Conservation (phyloP, 2,797 vertebrate species). For the Macropodus opercularis region DNA sequence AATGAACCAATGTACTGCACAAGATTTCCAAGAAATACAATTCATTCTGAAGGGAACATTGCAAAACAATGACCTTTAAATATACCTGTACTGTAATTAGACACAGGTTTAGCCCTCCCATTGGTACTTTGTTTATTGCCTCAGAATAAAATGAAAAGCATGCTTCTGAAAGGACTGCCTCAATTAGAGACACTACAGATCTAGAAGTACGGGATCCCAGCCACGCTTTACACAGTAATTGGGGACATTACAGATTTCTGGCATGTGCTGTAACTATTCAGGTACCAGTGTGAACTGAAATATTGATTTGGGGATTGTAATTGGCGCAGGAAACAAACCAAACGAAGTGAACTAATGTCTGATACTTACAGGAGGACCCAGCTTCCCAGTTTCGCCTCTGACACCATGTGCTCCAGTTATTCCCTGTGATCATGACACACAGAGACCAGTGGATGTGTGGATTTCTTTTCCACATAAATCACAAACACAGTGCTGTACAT, state of each 20-base stretch:
- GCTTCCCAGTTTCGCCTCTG: constrained; percentile 82
- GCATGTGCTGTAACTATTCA: no score
- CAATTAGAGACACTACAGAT: neutral
- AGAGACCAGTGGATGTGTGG: no score
- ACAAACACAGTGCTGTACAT: neutral
- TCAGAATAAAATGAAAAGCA: neutral
- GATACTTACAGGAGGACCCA: constrained; percentile 76
- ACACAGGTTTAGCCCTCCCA: neutral
- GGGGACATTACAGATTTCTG: no score
- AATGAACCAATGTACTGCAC: neutral
- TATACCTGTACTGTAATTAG: neutral
- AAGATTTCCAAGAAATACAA: neutral
- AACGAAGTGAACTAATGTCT: neutral
- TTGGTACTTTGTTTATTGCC: neutral
- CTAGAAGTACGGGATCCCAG: no score
- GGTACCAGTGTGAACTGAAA: no score
- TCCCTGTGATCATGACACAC: constrained; percentile 74
- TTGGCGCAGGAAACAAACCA: neutral
- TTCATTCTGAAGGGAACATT: neutral
- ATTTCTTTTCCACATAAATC: neutral
- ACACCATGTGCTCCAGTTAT: constrained; percentile 74
- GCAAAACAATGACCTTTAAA: neutral
- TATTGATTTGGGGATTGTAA: neutral
- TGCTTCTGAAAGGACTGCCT: neutral
- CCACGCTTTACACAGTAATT: no score